Base-by-base conservation (phyloP, 2,797 vertebrate genomes). In the Streptopelia turtur region DNA sequence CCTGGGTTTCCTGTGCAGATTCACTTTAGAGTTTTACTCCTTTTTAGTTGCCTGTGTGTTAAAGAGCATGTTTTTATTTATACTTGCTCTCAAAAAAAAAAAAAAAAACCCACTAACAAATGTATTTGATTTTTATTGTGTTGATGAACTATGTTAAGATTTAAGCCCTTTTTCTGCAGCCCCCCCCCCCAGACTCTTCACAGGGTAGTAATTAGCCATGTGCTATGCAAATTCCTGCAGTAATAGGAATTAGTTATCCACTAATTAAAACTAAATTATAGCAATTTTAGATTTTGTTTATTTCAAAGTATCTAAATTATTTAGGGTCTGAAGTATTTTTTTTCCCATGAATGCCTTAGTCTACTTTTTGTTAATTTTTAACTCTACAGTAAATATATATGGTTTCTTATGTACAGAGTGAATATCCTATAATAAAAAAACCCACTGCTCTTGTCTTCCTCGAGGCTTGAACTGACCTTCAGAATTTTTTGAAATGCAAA, bases 1-100 rank as follows among this genome's bases (percentile, higher is more conserved):
- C 80, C 80, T 75, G 80, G 28, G 52, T 81, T 96, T 96, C 85
- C 89, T 91, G 79, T 81, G 35, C 47, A 74, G 60, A 89, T 91
- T 90, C 41, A 13, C 50, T 91, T 93, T 33, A 56, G 28, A 50
- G 53, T 86, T 33, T 87, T 90, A 70, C 50, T 96, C 55, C 66
- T 80, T 16, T 91, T 80, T 55, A 83, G 21, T 70, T 93, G 47
- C 18, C 31, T 65, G 3, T 91, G 31, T 85, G 15, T 78, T 82
- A 57, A 92, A 84, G 41, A 78, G 0, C 7, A 13, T 63, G 56
- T 49, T 88, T 94, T 88, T 94, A 64, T 64, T 76, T 89, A 28
- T 68, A 31, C 6, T 69, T 82, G 35, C 33, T 89, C 9, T 65
- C 20, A 43, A 66, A 41, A 30, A 27, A 63, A 61, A 25, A 20